A percentile compares a stretch with the other conserved stretches of the same genome.
phyloP scores from a whole-genome alignment of 1,140 invertebrate species.

The Drosophila rufa region DNA sequence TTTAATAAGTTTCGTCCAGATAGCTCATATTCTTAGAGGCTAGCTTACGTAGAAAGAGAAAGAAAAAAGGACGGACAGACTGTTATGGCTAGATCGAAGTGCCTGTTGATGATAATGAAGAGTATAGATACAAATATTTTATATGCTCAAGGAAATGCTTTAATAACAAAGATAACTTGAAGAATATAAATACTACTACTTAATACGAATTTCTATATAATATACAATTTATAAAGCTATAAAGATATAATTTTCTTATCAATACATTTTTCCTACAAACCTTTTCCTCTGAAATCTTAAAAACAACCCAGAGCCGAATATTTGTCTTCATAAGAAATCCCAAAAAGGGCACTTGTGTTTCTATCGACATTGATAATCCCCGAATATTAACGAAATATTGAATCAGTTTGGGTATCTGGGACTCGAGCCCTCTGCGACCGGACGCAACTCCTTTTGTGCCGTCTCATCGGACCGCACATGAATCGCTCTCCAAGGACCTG shows the following conservation, averaged over 20 bases:
- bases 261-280: background rate
- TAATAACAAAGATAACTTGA: background rate
- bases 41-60: too few species aligned
- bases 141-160: too few species aligned
- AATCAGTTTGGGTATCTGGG: background rate
- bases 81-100: too few species aligned
- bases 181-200: background rate
- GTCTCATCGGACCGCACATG: conserved; percentile 50
- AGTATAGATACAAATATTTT: too few species aligned
- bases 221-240: too few species aligned
- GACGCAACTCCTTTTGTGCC: conserved; percentile 17
- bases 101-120: too few species aligned
- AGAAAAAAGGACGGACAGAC: too few species aligned
- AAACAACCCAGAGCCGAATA: background rate
- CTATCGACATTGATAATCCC: conserved; percentile 8
- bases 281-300: background rate
- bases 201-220: background rate
- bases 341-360: conserved; percentile 8
- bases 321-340: background rate
- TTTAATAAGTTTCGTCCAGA: too few species aligned
- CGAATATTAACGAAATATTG: conserved; percentile 11
- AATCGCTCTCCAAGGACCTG: conserved; percentile 72
- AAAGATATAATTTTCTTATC: background rate
- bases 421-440: conserved; percentile 13
- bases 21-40: too few species aligned